These are phyloP conservation scores for Calliphora vicina DNA, from an alignment of 1,140 invertebrate genomes.

Conservation along the genomic window DNA sequence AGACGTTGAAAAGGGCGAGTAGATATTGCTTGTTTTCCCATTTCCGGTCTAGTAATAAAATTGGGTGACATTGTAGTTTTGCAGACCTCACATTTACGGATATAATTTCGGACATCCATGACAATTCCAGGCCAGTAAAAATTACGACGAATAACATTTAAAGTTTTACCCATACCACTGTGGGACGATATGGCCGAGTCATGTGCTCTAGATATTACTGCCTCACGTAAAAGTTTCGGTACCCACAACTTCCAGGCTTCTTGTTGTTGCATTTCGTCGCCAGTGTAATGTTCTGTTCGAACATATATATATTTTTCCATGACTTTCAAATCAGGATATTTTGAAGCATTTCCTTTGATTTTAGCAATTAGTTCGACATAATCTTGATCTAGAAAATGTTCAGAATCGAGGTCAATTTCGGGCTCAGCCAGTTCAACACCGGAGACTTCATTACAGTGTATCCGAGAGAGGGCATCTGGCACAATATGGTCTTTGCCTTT, in stretches of 20 bases:
- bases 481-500: constrained; percentile 27
- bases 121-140: constrained; percentile 20
- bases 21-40: background rate
- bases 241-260: constrained; percentile 38
- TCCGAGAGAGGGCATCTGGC: constrained; percentile 23
- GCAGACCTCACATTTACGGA: constrained; percentile 12
- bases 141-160: background rate
- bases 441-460: background rate
- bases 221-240: background rate
- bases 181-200: background rate
- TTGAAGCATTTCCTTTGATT: background rate
- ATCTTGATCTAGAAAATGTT: constrained; percentile 3
- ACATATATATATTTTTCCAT: constrained; percentile 25
- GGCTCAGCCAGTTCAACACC: background rate
- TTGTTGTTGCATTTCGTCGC: constrained; percentile 20
- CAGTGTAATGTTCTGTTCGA: constrained; percentile 18
- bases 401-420: constrained; percentile 22
- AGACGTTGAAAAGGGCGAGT: constrained; percentile 36
- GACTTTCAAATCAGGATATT: constrained; percentile 33
- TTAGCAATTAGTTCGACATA: constrained; percentile 15
- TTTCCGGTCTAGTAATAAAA: background rate
- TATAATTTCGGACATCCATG: background rate
- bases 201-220: background rate
- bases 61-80: constrained; percentile 6
- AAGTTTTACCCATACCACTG: constrained; percentile 23